phyloP scores from a whole-genome alignment of 2,888 invertebrate genomes.

The Drosophila pseudotakahashii region DNA sequence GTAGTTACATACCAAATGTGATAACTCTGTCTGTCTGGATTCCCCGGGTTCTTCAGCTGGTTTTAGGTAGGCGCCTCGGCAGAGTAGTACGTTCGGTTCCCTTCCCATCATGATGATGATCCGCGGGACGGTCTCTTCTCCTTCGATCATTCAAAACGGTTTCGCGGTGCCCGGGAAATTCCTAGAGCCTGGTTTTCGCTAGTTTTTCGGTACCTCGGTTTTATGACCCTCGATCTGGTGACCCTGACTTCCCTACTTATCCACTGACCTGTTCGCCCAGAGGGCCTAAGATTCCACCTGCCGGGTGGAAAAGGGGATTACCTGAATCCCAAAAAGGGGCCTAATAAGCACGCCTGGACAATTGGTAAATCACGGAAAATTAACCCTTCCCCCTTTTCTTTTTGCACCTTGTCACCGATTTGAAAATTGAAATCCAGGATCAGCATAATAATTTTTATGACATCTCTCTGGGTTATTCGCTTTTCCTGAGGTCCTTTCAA shows the following conservation, averaged over 20 bases:
- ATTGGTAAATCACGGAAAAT: conserved; percentile 27
- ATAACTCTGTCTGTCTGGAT: conserved; percentile 70
- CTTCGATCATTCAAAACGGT: conserved; percentile 62
- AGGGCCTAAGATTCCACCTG: conserved; percentile 30
- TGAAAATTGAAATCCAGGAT: conserved; percentile 14
- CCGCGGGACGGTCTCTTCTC: background rate
- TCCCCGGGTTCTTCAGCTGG: conserved; percentile 1
- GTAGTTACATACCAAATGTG: conserved; percentile 81
- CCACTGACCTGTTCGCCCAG: conserved; percentile 5
- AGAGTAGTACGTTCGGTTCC: background rate
- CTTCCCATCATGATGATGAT: conserved; percentile 44
- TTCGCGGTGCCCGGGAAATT: conserved; percentile 63
- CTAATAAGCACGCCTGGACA: conserved; percentile 23
- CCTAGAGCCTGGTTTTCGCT: conserved; percentile 42
- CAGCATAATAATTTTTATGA: conserved; percentile 24
- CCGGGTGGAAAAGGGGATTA: conserved; percentile 28
- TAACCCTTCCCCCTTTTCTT: background rate
- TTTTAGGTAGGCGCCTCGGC: conserved; percentile 20
- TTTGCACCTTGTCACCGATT: conserved; percentile 2
- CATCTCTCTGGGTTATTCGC: background rate
- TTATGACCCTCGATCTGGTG: conserved; percentile 25
- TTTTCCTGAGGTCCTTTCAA: conserved; percentile 2
- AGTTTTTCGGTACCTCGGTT: conserved; percentile 2
- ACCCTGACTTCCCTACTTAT: conserved; percentile 26
- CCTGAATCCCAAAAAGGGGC: conserved; percentile 11